Evolutionary conservation across 2,797 vertebrate genomes (phyloP).

Genomic region (Hippocampus kuda): DNA sequence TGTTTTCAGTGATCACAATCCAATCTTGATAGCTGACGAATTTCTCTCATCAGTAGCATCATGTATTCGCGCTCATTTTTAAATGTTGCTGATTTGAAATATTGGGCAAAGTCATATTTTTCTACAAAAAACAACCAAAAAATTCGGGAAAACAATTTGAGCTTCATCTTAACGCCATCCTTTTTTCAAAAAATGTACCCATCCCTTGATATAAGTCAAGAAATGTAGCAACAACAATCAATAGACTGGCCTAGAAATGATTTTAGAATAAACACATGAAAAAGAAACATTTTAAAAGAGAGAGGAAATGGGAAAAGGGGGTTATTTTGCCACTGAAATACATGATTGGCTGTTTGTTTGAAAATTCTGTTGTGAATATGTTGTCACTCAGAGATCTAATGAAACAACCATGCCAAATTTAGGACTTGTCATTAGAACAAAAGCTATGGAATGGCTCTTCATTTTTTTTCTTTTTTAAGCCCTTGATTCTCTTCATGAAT

Average conservation of each 20-base stretch:
- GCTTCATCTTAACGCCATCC: conserved; percentile 30
- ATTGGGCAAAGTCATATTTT: conserved; percentile 5
- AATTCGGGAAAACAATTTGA: background rate
- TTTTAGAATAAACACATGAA: conserved; percentile 19
- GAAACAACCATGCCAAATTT: conserved; percentile 55
- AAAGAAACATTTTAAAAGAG: conserved; percentile 11
- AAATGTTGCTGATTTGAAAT: background rate
- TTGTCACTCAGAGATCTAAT: conserved; percentile 48
- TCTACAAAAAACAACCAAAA: background rate
- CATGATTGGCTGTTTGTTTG: conserved; percentile 29
- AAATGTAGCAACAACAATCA: conserved; percentile 55
- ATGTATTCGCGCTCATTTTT: background rate
- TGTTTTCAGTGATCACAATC: background rate
- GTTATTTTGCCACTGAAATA: conserved; percentile 22
- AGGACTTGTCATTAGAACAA: conserved; percentile 37
- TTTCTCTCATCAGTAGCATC: conserved; percentile 32
- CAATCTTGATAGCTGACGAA: conserved; percentile 17
- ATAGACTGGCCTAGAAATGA: conserved; percentile 12
- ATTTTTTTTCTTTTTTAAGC: conserved; percentile 29
- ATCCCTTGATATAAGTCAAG: conserved; percentile 38
- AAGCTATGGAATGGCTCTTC: conserved; percentile 43
- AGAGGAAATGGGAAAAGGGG: conserved; percentile 24
- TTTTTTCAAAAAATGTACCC: conserved; percentile 46
- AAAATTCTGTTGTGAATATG: conserved; percentile 37
- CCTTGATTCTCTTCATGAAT: conserved; percentile 42